Base-by-base conservation (phyloP, 1,140 invertebrate species). In the Riptortus pedestris region DNA sequence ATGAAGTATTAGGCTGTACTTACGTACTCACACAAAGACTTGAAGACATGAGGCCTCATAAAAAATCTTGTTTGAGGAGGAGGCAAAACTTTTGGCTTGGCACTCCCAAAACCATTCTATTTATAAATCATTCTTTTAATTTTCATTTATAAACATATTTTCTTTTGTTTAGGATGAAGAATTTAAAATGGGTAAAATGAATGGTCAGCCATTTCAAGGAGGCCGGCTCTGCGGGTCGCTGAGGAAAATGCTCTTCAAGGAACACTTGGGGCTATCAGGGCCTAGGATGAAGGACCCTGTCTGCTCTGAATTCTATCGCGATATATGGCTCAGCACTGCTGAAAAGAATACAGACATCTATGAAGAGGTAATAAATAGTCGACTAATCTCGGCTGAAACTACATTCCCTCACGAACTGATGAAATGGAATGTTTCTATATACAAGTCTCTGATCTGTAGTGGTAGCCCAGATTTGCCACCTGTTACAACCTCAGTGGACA, bases 211-310 rank as follows among this genome's bases (percentile, higher is more conserved):
- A 12, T 91, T 87, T 77, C 79, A 85, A 55, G 87, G 84, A 68
- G 95, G 95, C 2, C 82, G 82, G 68, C 95, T 91, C 76, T 91
- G 89, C 0, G 87, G 90, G 0, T 84, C 84, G 2, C 77, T 98
- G 20, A 76, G 95, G 58, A 87, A 86, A 72, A 83, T 86, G 47
- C 74, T 98, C 22, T 96, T 98, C 74, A 81, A 85, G 66, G 95
- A 98, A 75, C 95, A 98, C 77, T 79, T 98, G 29, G 90, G 80
- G 1, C 70, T 80, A 0, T 67, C 79, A 27, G 70, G 76, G 74
- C 26, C 31, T 5, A 77, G 83, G 67, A 74, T 94, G 1, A 80
- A 79, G 29, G 91, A 95, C 76, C 87, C 88, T 0, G 79, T 88
- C 31, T 79, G 75, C 66, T 81, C 87, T 66, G 72, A 82, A 27